Evolutionary conservation across 2,113 vertebrate genomes (phyloP).

Genomic region (Rhinolophus sinicus): DNA sequence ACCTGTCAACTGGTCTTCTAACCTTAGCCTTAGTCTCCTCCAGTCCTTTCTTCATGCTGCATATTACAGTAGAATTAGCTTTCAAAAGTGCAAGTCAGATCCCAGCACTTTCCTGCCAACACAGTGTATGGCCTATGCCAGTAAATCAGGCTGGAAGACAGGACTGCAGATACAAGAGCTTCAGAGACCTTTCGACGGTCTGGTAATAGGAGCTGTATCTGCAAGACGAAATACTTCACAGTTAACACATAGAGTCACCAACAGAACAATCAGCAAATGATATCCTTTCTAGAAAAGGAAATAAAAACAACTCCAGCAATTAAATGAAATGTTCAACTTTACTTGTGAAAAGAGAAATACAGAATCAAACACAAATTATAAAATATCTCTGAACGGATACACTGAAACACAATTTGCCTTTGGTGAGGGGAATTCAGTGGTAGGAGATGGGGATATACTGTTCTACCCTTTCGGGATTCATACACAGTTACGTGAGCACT

Average conservation of each 20-base stretch:
- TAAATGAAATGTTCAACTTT: not conserved
- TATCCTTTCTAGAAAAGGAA: not conserved
- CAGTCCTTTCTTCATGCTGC: not conserved
- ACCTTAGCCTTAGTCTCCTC: not conserved
- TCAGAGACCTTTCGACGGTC: not conserved
- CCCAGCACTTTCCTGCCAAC: not conserved
- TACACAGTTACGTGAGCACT: not conserved
- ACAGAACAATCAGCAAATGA: not conserved
- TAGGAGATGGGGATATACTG: not conserved
- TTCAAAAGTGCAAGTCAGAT: not conserved
- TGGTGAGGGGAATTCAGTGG: rapidly evolving
- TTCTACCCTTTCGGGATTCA: not conserved
- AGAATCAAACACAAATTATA: not conserved
- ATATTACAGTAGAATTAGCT: not conserved
- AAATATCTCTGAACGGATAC: not conserved
- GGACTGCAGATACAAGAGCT: not conserved
- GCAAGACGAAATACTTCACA: not conserved
- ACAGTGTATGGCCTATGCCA: too few species aligned
- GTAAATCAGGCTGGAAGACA: not conserved
- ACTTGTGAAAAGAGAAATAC: not conserved
- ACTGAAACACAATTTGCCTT: not conserved
- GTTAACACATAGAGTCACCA: not conserved
- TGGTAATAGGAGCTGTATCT: not conserved
- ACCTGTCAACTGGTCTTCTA: not conserved
- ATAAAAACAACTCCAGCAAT: not conserved